Evolutionary conservation across 2,888 invertebrate species (phyloP).

Genomic region (Andrena haemorrhoa): DNA sequence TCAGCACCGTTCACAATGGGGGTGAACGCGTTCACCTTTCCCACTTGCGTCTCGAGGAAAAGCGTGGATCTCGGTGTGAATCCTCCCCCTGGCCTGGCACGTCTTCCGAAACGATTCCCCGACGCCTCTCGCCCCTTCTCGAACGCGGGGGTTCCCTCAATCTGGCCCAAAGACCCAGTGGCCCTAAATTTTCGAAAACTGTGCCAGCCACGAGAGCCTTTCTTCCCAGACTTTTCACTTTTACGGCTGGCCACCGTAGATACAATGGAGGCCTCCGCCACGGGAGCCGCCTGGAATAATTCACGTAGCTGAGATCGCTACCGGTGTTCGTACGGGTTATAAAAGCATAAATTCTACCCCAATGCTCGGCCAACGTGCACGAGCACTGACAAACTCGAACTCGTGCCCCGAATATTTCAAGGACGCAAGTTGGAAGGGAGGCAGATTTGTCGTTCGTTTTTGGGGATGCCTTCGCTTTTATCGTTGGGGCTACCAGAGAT

Average conservation of each 20-base stretch:
- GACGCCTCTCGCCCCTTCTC: background rate
- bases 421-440: background rate
- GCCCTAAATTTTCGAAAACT: slow-evolving; percentile 71
- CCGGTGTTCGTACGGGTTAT: slow-evolving; percentile 64
- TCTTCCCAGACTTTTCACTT: slow-evolving; percentile 65
- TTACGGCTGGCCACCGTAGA: slow-evolving; percentile 47
- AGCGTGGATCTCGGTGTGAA: slow-evolving; percentile 45
- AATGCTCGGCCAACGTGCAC: background rate
- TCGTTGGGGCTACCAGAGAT: background rate
- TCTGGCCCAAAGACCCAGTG: slow-evolving; percentile 69
- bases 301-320: slow-evolving; percentile 50
- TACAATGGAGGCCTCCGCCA: slow-evolving; percentile 47
- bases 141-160: background rate
- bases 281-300: slow-evolving; percentile 28
- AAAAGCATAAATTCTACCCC: slow-evolving; percentile 58
- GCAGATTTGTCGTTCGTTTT: background rate
- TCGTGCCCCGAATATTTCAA: slow-evolving; percentile 41
- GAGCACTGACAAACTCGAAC: background rate
- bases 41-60: background rate
- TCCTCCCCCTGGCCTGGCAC: background rate
- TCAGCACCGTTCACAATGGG: slow-evolving; percentile 27
- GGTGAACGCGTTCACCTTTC: slow-evolving; percentile 29
- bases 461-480: too few species aligned
- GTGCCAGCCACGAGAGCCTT: slow-evolving; percentile 56
- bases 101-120: background rate